These are phyloP conservation scores for Drosophila meridiana DNA, from an alignment of 2,888 invertebrate species.

Conservation along the genomic window DNA sequence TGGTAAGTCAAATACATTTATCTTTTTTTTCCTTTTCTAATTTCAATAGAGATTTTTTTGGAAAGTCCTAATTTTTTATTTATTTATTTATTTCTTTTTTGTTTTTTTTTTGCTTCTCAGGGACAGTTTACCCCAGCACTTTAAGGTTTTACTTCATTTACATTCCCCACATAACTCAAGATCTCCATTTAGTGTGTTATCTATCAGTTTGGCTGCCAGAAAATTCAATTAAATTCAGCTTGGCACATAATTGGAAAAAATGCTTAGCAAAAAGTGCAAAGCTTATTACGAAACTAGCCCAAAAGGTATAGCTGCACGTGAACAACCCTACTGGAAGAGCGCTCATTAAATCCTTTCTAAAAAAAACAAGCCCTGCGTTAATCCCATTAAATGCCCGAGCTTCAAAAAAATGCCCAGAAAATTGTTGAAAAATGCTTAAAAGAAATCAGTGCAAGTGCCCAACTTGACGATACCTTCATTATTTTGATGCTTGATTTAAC, in stretches of 20 bases:
- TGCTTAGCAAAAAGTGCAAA: slow-evolving; percentile 8
- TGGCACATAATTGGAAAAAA: slow-evolving; percentile 58
- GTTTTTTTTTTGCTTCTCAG: neutral
- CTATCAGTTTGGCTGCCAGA: slow-evolving; percentile 40
- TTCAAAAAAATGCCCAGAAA: slow-evolving; percentile 52
- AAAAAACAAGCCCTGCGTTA: slow-evolving; percentile 52
- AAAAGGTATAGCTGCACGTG: slow-evolving; percentile 26
- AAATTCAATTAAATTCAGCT: slow-evolving; percentile 66
- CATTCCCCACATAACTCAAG: neutral
- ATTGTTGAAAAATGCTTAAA: slow-evolving; percentile 68
- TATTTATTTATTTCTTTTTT: no score
- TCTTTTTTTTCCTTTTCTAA: neutral
- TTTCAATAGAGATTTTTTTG: neutral
- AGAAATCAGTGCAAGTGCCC: slow-evolving; percentile 66
- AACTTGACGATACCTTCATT: slow-evolving; percentile 74
- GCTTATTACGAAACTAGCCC: slow-evolving; percentile 53
- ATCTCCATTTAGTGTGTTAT: neutral
- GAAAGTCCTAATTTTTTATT: neutral
- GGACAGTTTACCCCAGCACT: neutral
- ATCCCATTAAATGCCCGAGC: slow-evolving; percentile 72
- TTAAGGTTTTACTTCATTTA: neutral
- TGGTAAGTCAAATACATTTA: neutral
- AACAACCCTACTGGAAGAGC: slow-evolving; percentile 48
- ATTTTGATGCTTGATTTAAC: slow-evolving; percentile 83
- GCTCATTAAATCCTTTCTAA: slow-evolving; percentile 52